Evolutionary conservation across 2,113 vertebrate genomes (phyloP), one percentile per base, ranked within the genome.

Genomic region (Megaleporinus macrocephalus): DNA sequence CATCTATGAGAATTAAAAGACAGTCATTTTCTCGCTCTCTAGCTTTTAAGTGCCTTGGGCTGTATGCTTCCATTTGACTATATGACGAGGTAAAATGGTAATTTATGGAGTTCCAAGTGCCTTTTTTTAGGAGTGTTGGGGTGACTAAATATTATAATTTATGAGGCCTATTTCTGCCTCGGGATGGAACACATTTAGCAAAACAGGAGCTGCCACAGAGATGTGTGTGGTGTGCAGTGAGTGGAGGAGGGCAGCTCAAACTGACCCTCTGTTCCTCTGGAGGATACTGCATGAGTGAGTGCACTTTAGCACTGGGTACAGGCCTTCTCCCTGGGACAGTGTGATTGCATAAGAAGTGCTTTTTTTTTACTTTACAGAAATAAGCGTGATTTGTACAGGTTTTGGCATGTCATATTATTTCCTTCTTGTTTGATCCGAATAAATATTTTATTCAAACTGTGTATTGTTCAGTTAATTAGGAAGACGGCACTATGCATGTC

Each of bases 91-190:
- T 44, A 77, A 71, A 30, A 14, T 76, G 84, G 47, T 79, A 78
- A 80, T 83, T 76, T 86, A 44, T 83, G 41, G 18, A 10, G 24
- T 79, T 79, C 51, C 27, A 70, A 79, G 41, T 73, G 79, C 55
- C 16, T 49, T 62, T 66, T 22, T 65, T 30, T 4, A 33, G 61
- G 26, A 44, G n/a, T 36, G 10, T 20, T 53, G 11, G 41, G 4
- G 22, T 76, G 36, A 69, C 22, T 74, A 16, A 65, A 22, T 49
- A 62, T 76, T 22, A 41, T 44, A 16, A 27, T 75, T 18, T 63
- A 47, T 68, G 51, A 24, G 57, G 5, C 20, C 41, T 73, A 30
- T 71, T 71, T 79, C 47, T 16, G 10, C 33, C 61, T 22, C 1
- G 20, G 47, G 27, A 49, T 79, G 55, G 49, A n/a, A 70, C 68